Conservation (phyloP, 1,140 invertebrate species). For the Aphidius ervi region DNA sequence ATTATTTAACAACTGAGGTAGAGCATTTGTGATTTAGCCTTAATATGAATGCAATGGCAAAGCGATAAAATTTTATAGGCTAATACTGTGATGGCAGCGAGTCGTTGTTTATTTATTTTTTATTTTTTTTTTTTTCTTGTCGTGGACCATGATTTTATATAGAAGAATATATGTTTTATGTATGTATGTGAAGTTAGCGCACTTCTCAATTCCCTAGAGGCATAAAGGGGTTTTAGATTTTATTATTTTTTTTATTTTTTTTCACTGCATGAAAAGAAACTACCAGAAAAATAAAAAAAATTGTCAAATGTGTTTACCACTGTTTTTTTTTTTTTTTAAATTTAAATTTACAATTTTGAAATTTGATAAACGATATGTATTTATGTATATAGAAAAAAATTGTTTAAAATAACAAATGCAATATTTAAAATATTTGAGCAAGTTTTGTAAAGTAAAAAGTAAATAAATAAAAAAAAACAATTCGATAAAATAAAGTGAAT, state of each 20-base stretch:
- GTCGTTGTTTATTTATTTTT: not conserved
- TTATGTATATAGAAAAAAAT: too few species aligned
- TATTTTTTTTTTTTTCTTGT: conserved; percentile 18
- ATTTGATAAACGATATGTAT: not conserved
- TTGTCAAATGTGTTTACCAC: too few species aligned
- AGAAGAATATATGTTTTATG: conserved; percentile 34
- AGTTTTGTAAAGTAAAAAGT: conserved; percentile 6
- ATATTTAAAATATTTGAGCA: too few species aligned
- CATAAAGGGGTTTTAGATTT: conserved; percentile 34
- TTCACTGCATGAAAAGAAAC: too few species aligned
- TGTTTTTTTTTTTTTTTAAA: not conserved
- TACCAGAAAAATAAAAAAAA: too few species aligned
- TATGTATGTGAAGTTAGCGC: conserved; percentile 22
- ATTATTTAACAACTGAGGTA: not conserved
- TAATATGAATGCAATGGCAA: conserved; percentile 14
- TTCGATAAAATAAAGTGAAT: conserved; percentile 15
- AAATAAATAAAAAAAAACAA: conserved; percentile 8
- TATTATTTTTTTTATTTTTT: conserved; percentile 5
- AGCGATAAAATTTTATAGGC: conserved; percentile 41
- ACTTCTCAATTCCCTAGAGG: conserved; percentile 25
- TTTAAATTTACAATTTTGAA: conserved; percentile 5
- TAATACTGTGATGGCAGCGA: conserved; percentile 30
- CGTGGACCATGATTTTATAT: conserved; percentile 40
- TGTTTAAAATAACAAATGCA: too few species aligned
- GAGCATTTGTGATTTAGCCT: conserved; percentile 17